Percentiles rank a stretch among this genome's conserved stretches.
These are phyloP conservation scores for Tolmerus cingulatus DNA, from an alignment of 2,888 invertebrate species.

Conservation along the genomic window DNA sequence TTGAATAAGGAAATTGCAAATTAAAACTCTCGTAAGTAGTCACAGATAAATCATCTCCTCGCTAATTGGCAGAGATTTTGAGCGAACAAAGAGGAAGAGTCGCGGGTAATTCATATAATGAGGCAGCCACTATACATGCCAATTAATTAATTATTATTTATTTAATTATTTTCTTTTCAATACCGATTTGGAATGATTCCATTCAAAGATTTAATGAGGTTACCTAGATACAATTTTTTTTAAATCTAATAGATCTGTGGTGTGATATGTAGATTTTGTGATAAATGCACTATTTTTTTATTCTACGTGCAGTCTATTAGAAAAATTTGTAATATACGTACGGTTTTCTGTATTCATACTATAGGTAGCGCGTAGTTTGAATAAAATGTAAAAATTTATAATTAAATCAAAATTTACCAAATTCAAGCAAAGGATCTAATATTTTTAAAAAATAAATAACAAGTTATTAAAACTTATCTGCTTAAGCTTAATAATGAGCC, in stretches of 20 bases:
- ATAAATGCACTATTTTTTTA: background rate
- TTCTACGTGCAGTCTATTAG: background rate
- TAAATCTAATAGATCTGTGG: background rate
- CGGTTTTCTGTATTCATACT: background rate
- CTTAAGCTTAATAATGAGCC: background rate
- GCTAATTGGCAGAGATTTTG: background rate
- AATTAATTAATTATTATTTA: background rate
- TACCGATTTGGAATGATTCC: background rate
- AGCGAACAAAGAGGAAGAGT: too few relatives aligned
- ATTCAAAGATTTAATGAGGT: background rate
- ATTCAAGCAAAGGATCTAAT: background rate
- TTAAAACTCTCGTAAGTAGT: too few relatives aligned
- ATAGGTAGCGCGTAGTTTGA: background rate
- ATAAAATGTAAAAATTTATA: background rate
- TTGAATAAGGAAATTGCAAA: too few relatives aligned
- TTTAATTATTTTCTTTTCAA: background rate
- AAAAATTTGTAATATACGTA: background rate
- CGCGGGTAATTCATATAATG: background rate
- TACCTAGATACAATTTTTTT: background rate
- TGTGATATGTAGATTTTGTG: background rate
- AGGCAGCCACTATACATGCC: background rate
- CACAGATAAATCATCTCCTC: background rate
- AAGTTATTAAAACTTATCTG: background rate
- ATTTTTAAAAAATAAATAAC: too few relatives aligned
- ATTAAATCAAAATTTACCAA: background rate